These are phyloP conservation scores for Ormyrus nitidulus DNA, from an alignment of 2,888 invertebrate species.

Conservation along the genomic window DNA sequence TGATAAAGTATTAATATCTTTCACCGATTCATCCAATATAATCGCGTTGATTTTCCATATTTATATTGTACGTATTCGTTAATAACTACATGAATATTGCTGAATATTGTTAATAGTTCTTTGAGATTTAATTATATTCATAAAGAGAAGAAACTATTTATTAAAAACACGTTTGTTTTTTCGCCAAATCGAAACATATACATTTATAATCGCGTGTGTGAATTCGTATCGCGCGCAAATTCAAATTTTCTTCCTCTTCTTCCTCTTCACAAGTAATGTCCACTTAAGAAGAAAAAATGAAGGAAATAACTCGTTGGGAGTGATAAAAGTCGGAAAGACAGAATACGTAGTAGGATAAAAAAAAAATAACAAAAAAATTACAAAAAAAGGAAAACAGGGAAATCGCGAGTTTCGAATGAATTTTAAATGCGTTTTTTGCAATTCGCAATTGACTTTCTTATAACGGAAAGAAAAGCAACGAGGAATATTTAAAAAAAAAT, in stretches of 20 bases:
- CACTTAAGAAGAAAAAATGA: slow-evolving; percentile 30
- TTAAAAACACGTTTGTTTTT: slow-evolving; percentile 51
- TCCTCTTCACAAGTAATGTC: slow-evolving; percentile 53
- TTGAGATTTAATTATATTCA: slow-evolving; percentile 13
- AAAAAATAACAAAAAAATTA: slow-evolving; percentile 14
- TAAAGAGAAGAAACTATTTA: slow-evolving; percentile 50
- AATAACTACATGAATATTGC: slow-evolving; percentile 46
- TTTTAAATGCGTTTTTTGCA: slow-evolving; percentile 46
- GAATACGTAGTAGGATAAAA: not conserved
- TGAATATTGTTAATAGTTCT: slow-evolving; percentile 30
- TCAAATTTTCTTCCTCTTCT: slow-evolving; percentile 56
- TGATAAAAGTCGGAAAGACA: slow-evolving; percentile 1
- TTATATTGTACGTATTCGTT: slow-evolving; percentile 43
- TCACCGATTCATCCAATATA: slow-evolving; percentile 1
- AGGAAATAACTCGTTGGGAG: slow-evolving; percentile 2
- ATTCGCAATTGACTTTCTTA: slow-evolving; percentile 42
- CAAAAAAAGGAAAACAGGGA: slow-evolving; percentile 37
- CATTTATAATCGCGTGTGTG: slow-evolving; percentile 23
- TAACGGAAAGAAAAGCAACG: slow-evolving; percentile 24
- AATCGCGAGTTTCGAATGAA: slow-evolving; percentile 29
- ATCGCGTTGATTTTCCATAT: slow-evolving; percentile 47
- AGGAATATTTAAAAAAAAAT: slow-evolving; percentile 28
- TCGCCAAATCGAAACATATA: slow-evolving; percentile 54
- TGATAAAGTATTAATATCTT: not conserved
- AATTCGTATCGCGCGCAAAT: slow-evolving; percentile 26